phyloP scores from a whole-genome alignment of 2,797 vertebrate genomes.

The Gallirallus australis region DNA sequence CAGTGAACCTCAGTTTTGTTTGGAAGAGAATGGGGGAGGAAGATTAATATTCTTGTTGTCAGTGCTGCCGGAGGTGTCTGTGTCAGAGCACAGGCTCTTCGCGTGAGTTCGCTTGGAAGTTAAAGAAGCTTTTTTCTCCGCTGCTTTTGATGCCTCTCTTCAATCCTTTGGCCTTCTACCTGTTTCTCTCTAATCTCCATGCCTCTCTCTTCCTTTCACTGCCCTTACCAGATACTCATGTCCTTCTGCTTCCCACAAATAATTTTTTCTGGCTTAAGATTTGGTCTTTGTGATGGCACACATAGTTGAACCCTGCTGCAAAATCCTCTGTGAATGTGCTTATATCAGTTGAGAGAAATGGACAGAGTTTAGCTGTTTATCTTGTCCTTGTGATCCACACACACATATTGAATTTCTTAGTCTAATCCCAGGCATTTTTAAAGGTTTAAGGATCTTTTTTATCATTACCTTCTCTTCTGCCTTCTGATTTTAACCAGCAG shows the following conservation, averaged over 20 bases:
- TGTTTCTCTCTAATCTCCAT: not conserved
- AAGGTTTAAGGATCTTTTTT: not conserved
- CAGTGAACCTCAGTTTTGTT: constrained; percentile 20
- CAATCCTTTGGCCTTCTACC: not conserved
- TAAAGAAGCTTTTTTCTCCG: not conserved
- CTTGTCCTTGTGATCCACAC: not conserved
- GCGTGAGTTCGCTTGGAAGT: not conserved
- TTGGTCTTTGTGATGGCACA: not conserved
- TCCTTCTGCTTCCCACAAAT: not conserved
- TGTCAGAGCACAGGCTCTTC: not conserved
- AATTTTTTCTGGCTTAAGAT: not conserved
- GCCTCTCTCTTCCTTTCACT: not conserved
- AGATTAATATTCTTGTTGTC: not conserved
- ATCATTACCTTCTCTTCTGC: not conserved
- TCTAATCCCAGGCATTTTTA: constrained; percentile 3
- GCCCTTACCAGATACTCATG: not conserved
- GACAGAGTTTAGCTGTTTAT: not conserved
- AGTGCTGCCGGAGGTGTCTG: not conserved
- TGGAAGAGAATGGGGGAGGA: not conserved
- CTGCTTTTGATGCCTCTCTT: not conserved
- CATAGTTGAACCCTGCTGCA: not conserved
- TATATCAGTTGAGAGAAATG: not conserved
- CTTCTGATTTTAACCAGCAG: not conserved
- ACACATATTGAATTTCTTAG: not conserved
- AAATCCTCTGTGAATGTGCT: not conserved